Conservation (phyloP, 2,888 invertebrate genomes). For the Drosophila falleni region DNA sequence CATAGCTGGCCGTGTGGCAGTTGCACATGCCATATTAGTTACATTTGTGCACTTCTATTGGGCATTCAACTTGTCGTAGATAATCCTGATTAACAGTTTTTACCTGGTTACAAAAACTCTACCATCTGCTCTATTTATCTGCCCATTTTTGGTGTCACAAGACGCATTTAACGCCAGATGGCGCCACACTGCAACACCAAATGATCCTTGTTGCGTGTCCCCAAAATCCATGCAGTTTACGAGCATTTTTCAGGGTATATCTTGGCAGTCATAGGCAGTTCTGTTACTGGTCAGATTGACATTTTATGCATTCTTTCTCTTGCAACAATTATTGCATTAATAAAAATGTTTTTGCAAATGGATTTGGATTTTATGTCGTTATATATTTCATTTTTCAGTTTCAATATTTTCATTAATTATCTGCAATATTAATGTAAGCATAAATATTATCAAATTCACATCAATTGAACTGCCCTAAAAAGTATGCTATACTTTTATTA, state of each 20-base stretch:
- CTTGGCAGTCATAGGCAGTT: background rate
- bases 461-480: no score
- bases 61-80: constrained; percentile 37
- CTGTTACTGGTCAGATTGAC: background rate
- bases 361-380: no score
- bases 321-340: background rate
- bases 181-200: constrained; percentile 31
- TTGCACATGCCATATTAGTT: constrained; percentile 47
- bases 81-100: constrained; percentile 57
- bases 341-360: no score
- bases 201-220: background rate
- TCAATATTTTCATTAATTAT: no score
- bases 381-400: no score
- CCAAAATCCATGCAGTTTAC: background rate
- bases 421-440: no score
- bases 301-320: background rate
- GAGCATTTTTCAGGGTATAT: constrained; percentile 2
- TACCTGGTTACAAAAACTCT: constrained; percentile 20
- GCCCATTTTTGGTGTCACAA: constrained; percentile 22
- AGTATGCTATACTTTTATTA: no score
- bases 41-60: constrained; percentile 28
- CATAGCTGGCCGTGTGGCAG: constrained; percentile 3
- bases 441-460: no score
- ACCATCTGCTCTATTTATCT: constrained; percentile 40
- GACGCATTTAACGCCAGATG: constrained; percentile 42